Evolutionary conservation across 2,888 invertebrate genomes (phyloP).

Genomic region (Dryocosmus kuriphilus): DNA sequence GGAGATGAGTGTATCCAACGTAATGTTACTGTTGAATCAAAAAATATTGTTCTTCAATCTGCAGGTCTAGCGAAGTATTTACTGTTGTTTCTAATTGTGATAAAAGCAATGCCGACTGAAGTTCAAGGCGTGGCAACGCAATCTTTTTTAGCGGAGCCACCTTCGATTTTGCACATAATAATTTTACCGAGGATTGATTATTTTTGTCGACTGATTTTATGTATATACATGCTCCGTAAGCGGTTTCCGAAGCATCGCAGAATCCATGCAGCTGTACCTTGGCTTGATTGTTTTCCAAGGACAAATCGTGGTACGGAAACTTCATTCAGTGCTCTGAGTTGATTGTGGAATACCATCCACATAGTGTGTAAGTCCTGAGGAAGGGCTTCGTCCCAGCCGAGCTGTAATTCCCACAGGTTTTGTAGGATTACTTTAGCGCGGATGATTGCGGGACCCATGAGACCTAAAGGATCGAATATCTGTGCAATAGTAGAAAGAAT

Average conservation of each 20-base stretch:
- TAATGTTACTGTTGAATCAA: slow-evolving; percentile 58
- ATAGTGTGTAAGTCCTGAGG: no score
- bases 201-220: not conserved
- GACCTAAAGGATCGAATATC: no score
- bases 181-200: not conserved
- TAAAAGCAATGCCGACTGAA: slow-evolving; percentile 55
- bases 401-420: slow-evolving; percentile 36
- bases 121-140: slow-evolving; percentile 58
- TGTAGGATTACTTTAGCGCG: slow-evolving; percentile 13
- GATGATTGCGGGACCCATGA: slow-evolving; percentile 46
- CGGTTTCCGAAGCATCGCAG: slow-evolving; percentile 48
- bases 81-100: slow-evolving; percentile 46
- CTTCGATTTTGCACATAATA: slow-evolving; percentile 52
- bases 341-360: slow-evolving; percentile 12
- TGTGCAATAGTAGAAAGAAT: slow-evolving; percentile 1
- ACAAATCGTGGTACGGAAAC: not conserved
- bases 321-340: not conserved
- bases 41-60: slow-evolving; percentile 29
- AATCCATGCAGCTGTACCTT: slow-evolving; percentile 50
- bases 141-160: slow-evolving; percentile 54
- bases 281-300: no score
- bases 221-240: slow-evolving; percentile 45
- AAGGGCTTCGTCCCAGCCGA: slow-evolving; percentile 55
- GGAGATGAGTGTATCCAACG: slow-evolving; percentile 54
- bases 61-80: not conserved